Evolutionary conservation across 53 echinoderm and acorn worm genomes (phyloP).

Genomic region (Hippasteria phrygiana): DNA sequence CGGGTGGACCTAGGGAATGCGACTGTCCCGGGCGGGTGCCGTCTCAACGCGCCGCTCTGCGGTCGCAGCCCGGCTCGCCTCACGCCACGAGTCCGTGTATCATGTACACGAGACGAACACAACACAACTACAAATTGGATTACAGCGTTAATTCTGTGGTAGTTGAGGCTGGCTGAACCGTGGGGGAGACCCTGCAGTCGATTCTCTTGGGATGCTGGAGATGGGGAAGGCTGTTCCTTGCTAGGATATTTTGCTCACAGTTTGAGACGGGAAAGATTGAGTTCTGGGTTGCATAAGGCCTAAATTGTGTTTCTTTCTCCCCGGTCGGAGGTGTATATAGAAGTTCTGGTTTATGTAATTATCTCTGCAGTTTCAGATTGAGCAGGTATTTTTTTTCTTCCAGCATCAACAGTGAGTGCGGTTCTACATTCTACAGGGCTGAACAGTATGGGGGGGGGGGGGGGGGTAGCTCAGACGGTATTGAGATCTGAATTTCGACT

Average conservation of each 20-base stretch:
- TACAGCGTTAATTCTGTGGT: background rate
- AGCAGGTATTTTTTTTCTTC: too few relatives aligned
- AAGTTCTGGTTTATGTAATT: background rate
- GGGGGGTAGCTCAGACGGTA: too few relatives aligned
- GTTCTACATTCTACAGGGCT: too few relatives aligned
- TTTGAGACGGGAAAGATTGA: constrained; percentile 26
- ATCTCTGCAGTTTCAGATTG: too few relatives aligned
- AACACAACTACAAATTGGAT: constrained; percentile 42
- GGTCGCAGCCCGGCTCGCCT: background rate
- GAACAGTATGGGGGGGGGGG: too few relatives aligned
- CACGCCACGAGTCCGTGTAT: constrained; percentile 7
- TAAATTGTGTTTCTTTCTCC: background rate
- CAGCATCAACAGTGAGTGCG: too few relatives aligned
- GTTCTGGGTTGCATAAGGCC: background rate
- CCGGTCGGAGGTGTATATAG: background rate
- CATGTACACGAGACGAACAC: constrained; percentile 15
- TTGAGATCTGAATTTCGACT: too few relatives aligned
- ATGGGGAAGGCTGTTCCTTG: background rate
- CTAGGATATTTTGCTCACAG: background rate
- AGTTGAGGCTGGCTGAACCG: constrained; percentile 6
- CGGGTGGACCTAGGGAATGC: constrained; percentile 27
- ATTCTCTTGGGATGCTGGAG: too few relatives aligned
- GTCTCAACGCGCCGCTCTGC: constrained; percentile 9
- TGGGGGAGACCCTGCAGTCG: too few relatives aligned
- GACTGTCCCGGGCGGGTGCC: constrained; percentile 24